Percentiles rank a stretch among this genome's conserved stretches.
Evolutionary conservation across 1,140 invertebrate species (phyloP).

Genomic region (Zaprionus nigranus): DNA sequence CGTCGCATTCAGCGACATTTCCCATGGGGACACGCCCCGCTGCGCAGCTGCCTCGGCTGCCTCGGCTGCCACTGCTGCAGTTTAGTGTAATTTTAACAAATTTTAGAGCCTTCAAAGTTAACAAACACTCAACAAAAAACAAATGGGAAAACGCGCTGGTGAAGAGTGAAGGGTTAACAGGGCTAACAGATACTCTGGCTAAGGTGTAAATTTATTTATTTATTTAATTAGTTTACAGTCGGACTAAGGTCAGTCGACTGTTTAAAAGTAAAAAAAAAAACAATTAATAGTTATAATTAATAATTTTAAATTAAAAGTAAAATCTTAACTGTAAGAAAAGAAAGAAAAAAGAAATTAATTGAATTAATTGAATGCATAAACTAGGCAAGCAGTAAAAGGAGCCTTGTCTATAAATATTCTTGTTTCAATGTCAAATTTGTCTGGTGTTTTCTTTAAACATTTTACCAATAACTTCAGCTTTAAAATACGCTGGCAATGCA

Average conservation of each 20-base stretch:
- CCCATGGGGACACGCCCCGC: conserved; percentile 6
- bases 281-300: no score
- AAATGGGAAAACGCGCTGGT: conserved; percentile 6
- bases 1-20: conserved; percentile 32
- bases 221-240: no score
- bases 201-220: no score
- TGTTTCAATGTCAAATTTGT: no score
- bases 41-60: background rate
- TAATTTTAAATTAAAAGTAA: no score
- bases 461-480: background rate
- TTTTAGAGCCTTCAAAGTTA: conserved; percentile 43
- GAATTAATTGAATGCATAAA: no score
- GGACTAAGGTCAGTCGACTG: no score
- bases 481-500: background rate
- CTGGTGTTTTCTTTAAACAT: background rate
- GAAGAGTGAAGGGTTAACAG: background rate
- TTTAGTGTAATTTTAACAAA: conserved; percentile 51
- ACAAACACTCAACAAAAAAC: conserved; percentile 11
- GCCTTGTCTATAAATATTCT: no score
- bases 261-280: no score
- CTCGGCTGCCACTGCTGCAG: conserved; percentile 39
- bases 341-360: no score
- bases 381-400: no score
- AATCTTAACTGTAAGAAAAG: no score
- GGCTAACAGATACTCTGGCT: background rate